A percentile compares a stretch with the other conserved stretches of the same genome.
These are phyloP conservation scores for Pygocentrus nattereri DNA, from an alignment of 2,797 vertebrate species.

Conservation along the genomic window DNA sequence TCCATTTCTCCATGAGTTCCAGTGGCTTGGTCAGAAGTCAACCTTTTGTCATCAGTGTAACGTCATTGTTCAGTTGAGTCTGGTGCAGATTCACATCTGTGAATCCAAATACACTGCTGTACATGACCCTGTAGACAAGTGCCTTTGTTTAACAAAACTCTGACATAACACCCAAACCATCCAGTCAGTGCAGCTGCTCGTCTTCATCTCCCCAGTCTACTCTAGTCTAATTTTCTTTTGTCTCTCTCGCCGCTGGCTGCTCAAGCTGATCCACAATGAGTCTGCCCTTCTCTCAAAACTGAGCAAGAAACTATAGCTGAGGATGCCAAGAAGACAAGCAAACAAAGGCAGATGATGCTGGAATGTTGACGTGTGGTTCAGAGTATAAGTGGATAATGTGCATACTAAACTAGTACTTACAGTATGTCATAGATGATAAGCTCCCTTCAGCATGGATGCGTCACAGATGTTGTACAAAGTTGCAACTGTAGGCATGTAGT, in stretches of 20 bases:
- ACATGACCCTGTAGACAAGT: not conserved
- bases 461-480: not conserved
- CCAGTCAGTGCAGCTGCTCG: not conserved
- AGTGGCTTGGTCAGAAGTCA: slow-evolving; percentile 11
- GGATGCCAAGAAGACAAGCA: slow-evolving; percentile 19
- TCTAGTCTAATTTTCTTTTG: slow-evolving; percentile 1
- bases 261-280: slow-evolving; percentile 25
- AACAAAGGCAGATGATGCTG: slow-evolving; percentile 31
- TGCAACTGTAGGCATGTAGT: not conserved
- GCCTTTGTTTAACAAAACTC: not conserved
- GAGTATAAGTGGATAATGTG: not conserved
- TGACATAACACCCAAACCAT: slow-evolving; percentile 13
- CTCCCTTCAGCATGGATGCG: not conserved
- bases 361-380: slow-evolving; percentile 11
- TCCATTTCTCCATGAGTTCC: not conserved
- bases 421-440: slow-evolving; percentile 22
- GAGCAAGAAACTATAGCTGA: slow-evolving; percentile 46
- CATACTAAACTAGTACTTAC: slow-evolving; percentile 13
- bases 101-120: not conserved
- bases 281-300: not conserved
- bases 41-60: not conserved
- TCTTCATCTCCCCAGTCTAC: not conserved
- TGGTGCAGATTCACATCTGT: slow-evolving; percentile 1
- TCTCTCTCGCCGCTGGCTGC: not conserved
- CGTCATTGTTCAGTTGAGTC: not conserved